A percentile compares a stretch with the other conserved stretches of the same genome.
Conservation (phyloP, 2,113 vertebrate species). For the Micronycteris hirsuta region DNA sequence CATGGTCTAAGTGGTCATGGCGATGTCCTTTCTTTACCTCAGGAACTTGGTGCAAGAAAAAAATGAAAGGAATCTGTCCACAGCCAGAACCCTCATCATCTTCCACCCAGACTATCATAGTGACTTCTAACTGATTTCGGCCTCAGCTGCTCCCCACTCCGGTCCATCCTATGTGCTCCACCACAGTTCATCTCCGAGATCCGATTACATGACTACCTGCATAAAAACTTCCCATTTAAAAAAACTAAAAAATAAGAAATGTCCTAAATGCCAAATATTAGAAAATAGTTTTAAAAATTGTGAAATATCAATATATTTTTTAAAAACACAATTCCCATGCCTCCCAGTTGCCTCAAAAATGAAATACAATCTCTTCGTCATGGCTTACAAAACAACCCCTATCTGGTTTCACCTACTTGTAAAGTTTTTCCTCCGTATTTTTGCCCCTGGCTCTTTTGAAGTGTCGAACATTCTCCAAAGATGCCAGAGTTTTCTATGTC, state of each 20-base stretch:
- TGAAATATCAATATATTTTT: not conserved
- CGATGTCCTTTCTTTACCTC: not conserved
- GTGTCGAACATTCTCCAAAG: not conserved
- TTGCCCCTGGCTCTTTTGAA: not conserved
- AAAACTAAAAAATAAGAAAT: not conserved
- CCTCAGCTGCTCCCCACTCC: not conserved
- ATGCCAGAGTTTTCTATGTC: not conserved
- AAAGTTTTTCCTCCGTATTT: not conserved
- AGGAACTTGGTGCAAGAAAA: not conserved
- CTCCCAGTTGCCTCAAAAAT: not conserved
- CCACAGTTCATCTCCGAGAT: not conserved
- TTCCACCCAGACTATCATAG: not conserved
- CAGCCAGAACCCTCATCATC: not conserved
- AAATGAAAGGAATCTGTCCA: not conserved
- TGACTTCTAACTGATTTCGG: not conserved
- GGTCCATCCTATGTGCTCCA: not conserved
- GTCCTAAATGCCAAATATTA: not conserved
- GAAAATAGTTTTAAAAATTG: too few species aligned
- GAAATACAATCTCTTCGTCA: not conserved
- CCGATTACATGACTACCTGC: not conserved
- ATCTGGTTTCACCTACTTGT: not conserved
- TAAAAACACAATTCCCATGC: not conserved
- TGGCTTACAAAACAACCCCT: not conserved
- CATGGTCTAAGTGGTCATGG: not conserved
- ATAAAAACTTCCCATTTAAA: not conserved